These are phyloP conservation scores for Phalacrocorax aristotelis DNA, from an alignment of 2,113 vertebrate genomes.

Conservation along the genomic window DNA sequence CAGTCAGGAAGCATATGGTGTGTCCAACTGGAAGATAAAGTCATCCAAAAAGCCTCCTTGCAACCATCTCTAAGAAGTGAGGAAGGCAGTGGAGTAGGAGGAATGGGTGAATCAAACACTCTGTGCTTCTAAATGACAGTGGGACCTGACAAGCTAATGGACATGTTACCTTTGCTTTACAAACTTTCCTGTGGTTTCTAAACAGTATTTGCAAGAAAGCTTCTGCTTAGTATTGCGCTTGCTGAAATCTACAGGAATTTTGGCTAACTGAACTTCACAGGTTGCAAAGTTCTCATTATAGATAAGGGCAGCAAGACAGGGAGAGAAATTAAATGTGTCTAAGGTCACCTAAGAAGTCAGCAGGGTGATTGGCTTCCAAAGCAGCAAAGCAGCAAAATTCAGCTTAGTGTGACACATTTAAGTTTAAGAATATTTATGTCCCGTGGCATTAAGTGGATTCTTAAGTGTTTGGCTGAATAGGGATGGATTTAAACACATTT, in stretches of 20 bases:
- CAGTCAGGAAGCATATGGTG: rapidly evolving
- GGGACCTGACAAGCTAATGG: not conserved
- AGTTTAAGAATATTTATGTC: not conserved
- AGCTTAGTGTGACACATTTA: not conserved
- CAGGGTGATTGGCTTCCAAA: not conserved
- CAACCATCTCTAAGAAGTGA: not conserved
- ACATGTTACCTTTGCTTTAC: not conserved
- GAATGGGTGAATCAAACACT: not conserved
- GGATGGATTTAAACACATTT: not conserved
- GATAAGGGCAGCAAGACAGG: not conserved
- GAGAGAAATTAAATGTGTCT: not conserved
- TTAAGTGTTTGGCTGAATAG: not conserved
- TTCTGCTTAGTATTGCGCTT: not conserved
- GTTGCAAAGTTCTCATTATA: not conserved
- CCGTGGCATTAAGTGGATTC: not conserved
- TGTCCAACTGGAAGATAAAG: not conserved
- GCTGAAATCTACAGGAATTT: not conserved
- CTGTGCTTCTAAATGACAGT: not conserved
- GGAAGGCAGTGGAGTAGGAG: not conserved
- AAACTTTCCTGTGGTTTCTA: not conserved
- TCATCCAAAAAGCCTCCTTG: not conserved
- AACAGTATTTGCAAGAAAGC: not conserved
- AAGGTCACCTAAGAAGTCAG: not conserved
- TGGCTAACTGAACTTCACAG: not conserved
- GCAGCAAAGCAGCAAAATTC: not conserved